Evolutionary conservation across 1,140 invertebrate species (phyloP), one percentile per base, ranked within the genome.

Genomic region (Rhysida immarginata): DNA sequence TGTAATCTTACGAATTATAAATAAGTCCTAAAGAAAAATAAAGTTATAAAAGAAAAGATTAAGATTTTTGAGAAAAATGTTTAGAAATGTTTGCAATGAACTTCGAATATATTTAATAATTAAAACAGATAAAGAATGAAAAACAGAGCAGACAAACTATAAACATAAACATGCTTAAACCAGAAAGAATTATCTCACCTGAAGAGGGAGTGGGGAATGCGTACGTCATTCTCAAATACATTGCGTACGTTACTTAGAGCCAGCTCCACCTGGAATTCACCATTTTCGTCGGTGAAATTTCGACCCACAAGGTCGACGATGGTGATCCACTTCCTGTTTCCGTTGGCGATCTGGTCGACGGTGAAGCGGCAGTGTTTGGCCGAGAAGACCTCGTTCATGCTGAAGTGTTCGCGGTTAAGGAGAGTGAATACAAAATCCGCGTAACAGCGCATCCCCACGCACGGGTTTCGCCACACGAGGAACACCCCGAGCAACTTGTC

Each of bases 401-500:
- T 87, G 68, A 89, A 91, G 67, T 89, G 86, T 60, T 88, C 85
- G 13, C 83, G 78, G 65, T 89, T 90, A 23, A 90, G 75, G 5
- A 90, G 75, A 1, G 85, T 89, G 68, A 91, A 87, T 18, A 82
- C 81, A 64, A 86, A 89, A 68, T 91, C 87, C 41, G 87, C 81
- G 64, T 83, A 85, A 14, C 85, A 83, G 25, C 81, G 74, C 71
- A 87, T 79, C 1, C 71, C 82, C 57, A 83, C 79, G 50, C 82
- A 82, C 1, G 81, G 78, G 57, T 80, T 83, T 21, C 81, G 76
- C 78, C 87, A 83, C 35, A 87, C 84, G 55, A 89, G 74, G 66
- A 85, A 89, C 8, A 87, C 83, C 2, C 86, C 87, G 60, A 88
- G 68, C 60, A 85, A 79, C 65, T 84, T 83, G 64, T 88, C 85